phyloP scores from a whole-genome alignment of 2,797 vertebrate species.

The Calcarius lapponicus region DNA sequence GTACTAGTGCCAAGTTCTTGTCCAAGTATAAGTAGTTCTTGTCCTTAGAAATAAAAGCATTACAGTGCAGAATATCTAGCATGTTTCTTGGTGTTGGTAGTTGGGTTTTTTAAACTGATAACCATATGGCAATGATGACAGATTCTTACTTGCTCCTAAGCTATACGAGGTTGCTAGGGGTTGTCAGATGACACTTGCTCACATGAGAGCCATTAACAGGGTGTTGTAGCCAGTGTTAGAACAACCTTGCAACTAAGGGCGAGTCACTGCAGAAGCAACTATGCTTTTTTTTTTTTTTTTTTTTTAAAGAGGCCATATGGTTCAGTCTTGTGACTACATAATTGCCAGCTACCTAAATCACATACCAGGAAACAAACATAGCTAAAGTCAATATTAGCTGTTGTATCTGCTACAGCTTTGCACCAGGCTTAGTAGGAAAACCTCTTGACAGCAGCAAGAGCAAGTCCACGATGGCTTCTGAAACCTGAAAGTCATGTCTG shows the following conservation, averaged over 20 bases:
- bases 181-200: constrained; percentile 82
- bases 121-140: constrained; percentile 52
- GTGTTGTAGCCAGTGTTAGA: constrained; percentile 77
- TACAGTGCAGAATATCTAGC: background rate
- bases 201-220: constrained; percentile 78
- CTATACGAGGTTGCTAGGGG: constrained; percentile 71
- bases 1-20: background rate
- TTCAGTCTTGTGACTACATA: constrained; percentile 79
- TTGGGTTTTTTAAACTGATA: background rate
- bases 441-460: constrained; percentile 53
- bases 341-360: constrained; percentile 71
- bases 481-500: constrained; percentile 6
- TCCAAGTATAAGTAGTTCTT: background rate
- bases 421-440: constrained; percentile 6
- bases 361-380: constrained; percentile 63
- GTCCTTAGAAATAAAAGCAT: background rate
- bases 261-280: constrained; percentile 66
- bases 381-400: constrained; percentile 71
- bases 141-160: constrained; percentile 55
- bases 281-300: constrained; percentile 41
- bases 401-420: constrained; percentile 66
- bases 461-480: constrained; percentile 7
- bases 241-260: constrained; percentile 75
- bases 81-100: background rate
- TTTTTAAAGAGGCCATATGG: constrained; percentile 68